Base-by-base conservation (phyloP, 2,113 vertebrate species). In the Bombycilla garrulus region DNA sequence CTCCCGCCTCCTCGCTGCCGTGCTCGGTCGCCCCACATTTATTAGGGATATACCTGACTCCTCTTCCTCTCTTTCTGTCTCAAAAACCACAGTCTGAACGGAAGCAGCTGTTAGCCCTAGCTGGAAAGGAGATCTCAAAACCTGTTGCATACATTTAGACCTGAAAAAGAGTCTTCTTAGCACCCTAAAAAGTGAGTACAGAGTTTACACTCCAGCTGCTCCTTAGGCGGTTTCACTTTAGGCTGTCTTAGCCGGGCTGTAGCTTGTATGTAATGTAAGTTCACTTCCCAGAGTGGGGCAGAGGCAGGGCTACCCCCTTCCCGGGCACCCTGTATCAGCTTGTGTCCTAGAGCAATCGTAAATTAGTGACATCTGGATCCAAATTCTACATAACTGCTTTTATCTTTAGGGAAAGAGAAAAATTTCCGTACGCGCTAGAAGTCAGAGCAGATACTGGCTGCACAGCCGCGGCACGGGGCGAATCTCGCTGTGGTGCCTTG, bases 331-430 rank as follows among this genome's bases (percentile, higher is more conserved):
- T 73, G 9, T 58, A 81, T 94, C 92, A 71, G 58, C 54, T 94
- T 90, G 79, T 56, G 28, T 93, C 74, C 90, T 66, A 86, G 57
- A 71, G 89, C 84, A 31, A 72, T 60, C 12, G 86, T 72, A 95
- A 95, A 96, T 93, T 78, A 81, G 89, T 81, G 93, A 92, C 89
- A 96, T 92, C 77, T 95, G 95, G 87, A 89, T 84, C 62, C 78
- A 60, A 81, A 91, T 61, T 87, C 65, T 79, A 25, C 57, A 35
- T 28, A 61, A 89, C 77, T 76, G 57, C 91, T 74, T 84, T 90
- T 95, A 89, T 86, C 77, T 93, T 94, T 82, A 8, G 28, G 36
- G 40, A 47, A 93, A 86, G 42, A 42, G 45, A 33, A 61, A 50
- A 58, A 20, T 47, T 17, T 60, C 81, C 70, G 69, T 50, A 26